Evolutionary conservation across 2,888 invertebrate genomes (phyloP).

Genomic region (Brassicogethes aeneus): DNA sequence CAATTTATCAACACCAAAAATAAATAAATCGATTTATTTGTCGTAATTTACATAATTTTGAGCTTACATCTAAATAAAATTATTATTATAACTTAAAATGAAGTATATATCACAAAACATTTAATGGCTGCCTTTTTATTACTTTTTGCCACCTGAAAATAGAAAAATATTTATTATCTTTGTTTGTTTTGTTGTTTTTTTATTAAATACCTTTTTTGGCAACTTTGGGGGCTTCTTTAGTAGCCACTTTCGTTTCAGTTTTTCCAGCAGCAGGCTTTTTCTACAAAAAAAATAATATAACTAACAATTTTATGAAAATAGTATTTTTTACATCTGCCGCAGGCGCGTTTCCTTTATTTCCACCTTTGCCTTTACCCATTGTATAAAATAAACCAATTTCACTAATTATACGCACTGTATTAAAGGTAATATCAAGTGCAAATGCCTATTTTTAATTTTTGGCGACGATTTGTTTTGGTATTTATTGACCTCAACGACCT

Average conservation of each 20-base stretch:
- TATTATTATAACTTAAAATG: too few relatives aligned
- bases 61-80: too few relatives aligned
- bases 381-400: conserved; percentile 8
- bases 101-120: too few relatives aligned
- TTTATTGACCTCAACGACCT: neutral
- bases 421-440: neutral
- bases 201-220: conserved; percentile 18
- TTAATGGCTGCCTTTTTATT: too few relatives aligned
- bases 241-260: conserved; percentile 12
- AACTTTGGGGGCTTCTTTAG: conserved; percentile 16
- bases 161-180: conserved; percentile 5
- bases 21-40: too few relatives aligned
- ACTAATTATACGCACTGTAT: neutral
- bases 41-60: too few relatives aligned
- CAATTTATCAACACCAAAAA: too few relatives aligned
- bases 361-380: conserved; percentile 22
- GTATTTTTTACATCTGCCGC: conserved; percentile 8
- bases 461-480: neutral
- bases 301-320: neutral
- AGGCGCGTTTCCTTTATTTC: conserved; percentile 14
- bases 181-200: too few relatives aligned
- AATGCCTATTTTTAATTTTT: neutral
- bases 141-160: conserved; percentile 15
- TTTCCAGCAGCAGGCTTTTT: conserved; percentile 11
- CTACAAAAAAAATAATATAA: conserved; percentile 9